Conservation (phyloP, 2,888 invertebrate genomes). For the Bruchidius siliquastri region DNA sequence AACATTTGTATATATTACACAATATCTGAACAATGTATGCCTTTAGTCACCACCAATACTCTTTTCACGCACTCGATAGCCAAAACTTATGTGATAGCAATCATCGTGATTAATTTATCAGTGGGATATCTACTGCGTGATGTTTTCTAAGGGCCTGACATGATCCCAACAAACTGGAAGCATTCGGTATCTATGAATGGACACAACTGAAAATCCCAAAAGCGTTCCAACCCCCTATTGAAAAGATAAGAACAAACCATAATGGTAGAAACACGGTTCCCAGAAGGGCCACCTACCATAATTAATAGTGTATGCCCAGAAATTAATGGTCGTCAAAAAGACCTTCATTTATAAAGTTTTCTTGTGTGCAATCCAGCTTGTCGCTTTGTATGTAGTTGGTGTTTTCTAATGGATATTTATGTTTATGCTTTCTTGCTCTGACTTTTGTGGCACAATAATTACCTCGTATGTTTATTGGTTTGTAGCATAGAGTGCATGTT, state of each 20-base stretch:
- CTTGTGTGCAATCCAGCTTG: background rate
- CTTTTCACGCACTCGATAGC: too few species aligned
- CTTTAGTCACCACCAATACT: too few species aligned
- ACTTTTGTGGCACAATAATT: background rate
- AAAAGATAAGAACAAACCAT: background rate
- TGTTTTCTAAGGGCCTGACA: background rate
- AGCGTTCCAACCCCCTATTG: background rate
- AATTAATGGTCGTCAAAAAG: background rate
- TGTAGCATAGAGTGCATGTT: background rate
- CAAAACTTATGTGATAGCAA: too few species aligned
- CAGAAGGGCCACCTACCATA: background rate
- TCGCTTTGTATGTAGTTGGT: background rate
- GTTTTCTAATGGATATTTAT: background rate
- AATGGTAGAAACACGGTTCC: background rate
- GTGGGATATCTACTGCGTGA: background rate
- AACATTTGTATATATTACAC: too few species aligned
- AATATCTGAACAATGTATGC: too few species aligned
- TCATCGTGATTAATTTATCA: too few species aligned
- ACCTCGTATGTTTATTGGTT: background rate
- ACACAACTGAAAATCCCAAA: background rate
- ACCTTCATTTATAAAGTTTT: background rate
- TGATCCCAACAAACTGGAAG: background rate
- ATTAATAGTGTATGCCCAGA: background rate
- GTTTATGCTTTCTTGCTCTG: background rate
- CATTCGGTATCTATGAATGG: background rate